Base-by-base conservation (phyloP, 2,113 vertebrate species). In the Lichenostomus cassidix region DNA sequence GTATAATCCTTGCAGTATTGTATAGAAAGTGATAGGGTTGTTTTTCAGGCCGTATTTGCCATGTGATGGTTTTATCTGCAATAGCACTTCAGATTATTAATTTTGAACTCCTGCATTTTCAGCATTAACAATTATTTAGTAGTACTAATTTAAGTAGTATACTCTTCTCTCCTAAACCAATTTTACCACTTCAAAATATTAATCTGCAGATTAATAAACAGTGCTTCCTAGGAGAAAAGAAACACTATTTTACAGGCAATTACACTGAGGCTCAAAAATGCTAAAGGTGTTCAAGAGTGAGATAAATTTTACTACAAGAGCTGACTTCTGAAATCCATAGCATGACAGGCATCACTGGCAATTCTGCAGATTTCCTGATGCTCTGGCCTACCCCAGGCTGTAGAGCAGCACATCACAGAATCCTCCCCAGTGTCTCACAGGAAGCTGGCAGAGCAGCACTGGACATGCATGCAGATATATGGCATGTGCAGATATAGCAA, bases 221-320 rank as follows among this genome's bases (percentile, higher is more conserved):
- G 24, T 62, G 13, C 10, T 84, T 81, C 67, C 42, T 37, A 58
- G 31, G 33, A 50, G 11, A 52, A 49, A 74, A 60, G 25, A 39
- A 87, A 35, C 15, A 29, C 28, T 83, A 63, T 59, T 87, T 89
- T 41, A 70, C 37, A 78, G n/a, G 11, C 65, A 50, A 37, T 4
- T 73, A 56, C 21, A 12, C 24, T 17, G 12, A 55, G 7, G 29
- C 10, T 76, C 12, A 33, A 41, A 70, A 84, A 58, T 10, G 1
- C 7, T 82, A 2, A 60, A 73, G 10, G n/a, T 2, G 3, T 14
- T 10, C 27, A 65, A 28, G 7, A 4, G 7, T 0, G 0, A 85
- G 18, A 39, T 10, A 82, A 42, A 52, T 62, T 31, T 47, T 65
- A 25, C 10, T 56, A 14, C 21, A 28, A 52, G 23, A 47, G 4